phyloP scores from a whole-genome alignment of 92 coral and sea anemone species.

The Zoanthus solanderi region DNA sequence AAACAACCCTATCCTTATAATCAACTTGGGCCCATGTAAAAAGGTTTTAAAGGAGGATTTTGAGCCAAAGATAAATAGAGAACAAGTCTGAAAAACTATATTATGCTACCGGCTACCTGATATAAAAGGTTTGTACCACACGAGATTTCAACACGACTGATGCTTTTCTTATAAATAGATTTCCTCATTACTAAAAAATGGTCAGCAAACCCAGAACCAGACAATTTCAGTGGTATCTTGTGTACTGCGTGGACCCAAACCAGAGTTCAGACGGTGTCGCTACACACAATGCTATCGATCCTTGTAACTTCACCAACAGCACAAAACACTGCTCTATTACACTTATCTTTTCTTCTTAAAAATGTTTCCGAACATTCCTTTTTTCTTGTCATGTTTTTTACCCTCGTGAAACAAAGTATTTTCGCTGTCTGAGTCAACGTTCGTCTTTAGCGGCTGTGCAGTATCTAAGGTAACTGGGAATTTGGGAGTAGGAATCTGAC shows the following conservation, averaged over 20 bases:
- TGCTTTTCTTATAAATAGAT: background rate
- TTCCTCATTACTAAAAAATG: background rate
- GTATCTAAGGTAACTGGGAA: constrained; percentile 63
- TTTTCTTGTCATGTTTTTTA: constrained; percentile 85
- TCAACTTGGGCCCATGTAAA: no score
- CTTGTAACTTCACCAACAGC: no score
- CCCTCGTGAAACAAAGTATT: constrained; percentile 61
- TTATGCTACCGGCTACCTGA: no score
- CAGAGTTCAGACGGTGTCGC: no score
- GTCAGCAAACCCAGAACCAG: background rate
- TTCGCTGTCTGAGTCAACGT: constrained; percentile 36
- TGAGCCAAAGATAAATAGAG: no score
- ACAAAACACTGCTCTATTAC: no score
- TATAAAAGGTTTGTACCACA: no score
- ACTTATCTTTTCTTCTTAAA: constrained; percentile 83
- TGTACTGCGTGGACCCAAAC: background rate
- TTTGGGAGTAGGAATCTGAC: constrained; percentile 58
- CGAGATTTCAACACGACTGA: background rate
- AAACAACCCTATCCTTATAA: no score
- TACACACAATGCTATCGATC: no score
- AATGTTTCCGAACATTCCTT: constrained; percentile 92
- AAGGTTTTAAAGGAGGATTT: no score
- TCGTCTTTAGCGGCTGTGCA: constrained; percentile 32
- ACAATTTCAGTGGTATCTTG: background rate
- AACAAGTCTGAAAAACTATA: no score